Percentiles rank a stretch among this genome's conserved stretches.
These are phyloP conservation scores for Malacoraja senta DNA, from an alignment of 2,797 vertebrate species.

Conservation along the genomic window DNA sequence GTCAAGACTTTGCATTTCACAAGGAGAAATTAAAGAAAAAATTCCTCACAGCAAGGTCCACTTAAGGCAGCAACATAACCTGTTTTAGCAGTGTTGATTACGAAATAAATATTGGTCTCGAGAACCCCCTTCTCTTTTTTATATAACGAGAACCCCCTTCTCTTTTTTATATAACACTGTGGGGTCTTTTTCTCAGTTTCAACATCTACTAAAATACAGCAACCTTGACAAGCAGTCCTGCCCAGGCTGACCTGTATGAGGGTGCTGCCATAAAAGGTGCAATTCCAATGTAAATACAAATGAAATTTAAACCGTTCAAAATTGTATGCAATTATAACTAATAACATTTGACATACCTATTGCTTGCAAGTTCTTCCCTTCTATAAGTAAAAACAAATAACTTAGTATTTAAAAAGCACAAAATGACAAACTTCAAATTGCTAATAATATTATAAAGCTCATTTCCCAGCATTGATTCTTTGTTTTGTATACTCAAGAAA, in stretches of 20 bases:
- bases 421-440: neutral
- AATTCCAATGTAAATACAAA: neutral
- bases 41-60: neutral
- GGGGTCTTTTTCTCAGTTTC: neutral
- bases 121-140: neutral
- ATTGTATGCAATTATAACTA: neutral
- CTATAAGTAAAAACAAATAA: neutral
- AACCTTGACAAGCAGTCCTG: neutral
- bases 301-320: neutral
- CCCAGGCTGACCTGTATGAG: neutral
- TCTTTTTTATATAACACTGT: neutral
- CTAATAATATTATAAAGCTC: neutral
- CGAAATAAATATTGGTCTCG: neutral
- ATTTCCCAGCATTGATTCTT: neutral
- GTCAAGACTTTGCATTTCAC: neutral
- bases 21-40: neutral
- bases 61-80: neutral
- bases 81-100: neutral
- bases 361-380: constrained; percentile 25
- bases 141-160: no score
- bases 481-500: neutral
- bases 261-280: neutral
- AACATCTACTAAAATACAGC: neutral
- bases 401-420: neutral
- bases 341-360: constrained; percentile 24